These are phyloP conservation scores for Drosophila yooni DNA, from an alignment of 2,888 invertebrate genomes.

Conservation along the genomic window DNA sequence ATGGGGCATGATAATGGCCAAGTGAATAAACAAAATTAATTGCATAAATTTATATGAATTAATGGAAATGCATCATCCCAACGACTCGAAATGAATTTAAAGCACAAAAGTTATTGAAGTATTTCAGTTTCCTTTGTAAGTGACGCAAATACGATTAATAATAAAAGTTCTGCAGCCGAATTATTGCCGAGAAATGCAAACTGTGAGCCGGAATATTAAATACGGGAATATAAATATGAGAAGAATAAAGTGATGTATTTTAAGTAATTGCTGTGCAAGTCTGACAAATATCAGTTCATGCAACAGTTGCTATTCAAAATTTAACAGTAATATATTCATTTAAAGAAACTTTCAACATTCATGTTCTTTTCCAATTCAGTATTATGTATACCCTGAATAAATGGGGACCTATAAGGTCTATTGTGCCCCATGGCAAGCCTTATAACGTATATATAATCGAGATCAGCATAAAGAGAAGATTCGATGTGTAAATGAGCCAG, in stretches of 20 bases:
- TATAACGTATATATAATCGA: background rate
- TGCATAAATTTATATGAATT: slow-evolving; percentile 80
- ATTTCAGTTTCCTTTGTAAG: slow-evolving; percentile 16
- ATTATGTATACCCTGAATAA: too few relatives aligned
- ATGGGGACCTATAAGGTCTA: too few relatives aligned
- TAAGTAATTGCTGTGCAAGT: background rate
- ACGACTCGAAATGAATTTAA: slow-evolving; percentile 68
- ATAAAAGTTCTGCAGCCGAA: background rate
- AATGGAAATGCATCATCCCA: slow-evolving; percentile 75
- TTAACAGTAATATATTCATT: background rate
- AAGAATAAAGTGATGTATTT: background rate
- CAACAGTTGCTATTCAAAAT: background rate
- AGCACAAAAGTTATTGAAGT: slow-evolving; percentile 62
- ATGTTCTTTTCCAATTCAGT: background rate
- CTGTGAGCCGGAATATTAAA: background rate
- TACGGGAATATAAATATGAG: background rate
- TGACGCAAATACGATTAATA: slow-evolving; percentile 26
- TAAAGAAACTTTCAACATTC: background rate
- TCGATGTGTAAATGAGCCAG: background rate
- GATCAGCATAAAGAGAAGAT: background rate
- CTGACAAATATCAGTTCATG: background rate
- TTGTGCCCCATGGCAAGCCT: background rate
- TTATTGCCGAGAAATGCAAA: background rate
- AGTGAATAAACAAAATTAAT: slow-evolving; percentile 80
- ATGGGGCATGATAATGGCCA: slow-evolving; percentile 52